Base-by-base conservation (phyloP, 2,888 invertebrate species). In the Nyleta sp. region DNA sequence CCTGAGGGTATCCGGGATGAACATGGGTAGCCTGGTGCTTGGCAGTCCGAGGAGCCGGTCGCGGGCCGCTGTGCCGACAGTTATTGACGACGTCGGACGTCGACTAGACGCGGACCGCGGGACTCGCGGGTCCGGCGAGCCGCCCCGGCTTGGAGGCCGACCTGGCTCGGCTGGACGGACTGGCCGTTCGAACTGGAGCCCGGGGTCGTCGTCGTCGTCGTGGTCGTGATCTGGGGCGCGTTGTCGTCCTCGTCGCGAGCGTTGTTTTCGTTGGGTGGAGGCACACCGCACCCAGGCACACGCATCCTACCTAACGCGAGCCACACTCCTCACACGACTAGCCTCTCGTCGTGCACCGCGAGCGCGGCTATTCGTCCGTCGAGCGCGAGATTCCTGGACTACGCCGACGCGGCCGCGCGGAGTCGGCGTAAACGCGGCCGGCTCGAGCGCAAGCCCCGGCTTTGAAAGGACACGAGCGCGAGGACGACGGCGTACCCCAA, bases 1-100 rank as follows among this genome's bases (percentile, higher is more conserved):
- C 94, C 96, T 95, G 93, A 96, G 94, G 89, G 96, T 95, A 92
- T 96, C 96, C 93, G 96, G 96, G 94, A 96, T 96, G 94, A 96
- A 96, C 96, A 96, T 96, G 92, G 92, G 92, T 92, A 91, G 89
- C 87, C 88, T 11, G 91, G 90, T 91, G 86, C 85, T 17, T 59
- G 53, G 53, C 60, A 40, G 42, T 44, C 33, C 33, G 31, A 93
- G 96, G 96, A 93, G 96, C 96, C 94, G 96, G 96, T 91, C 1
- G 28, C 7, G 2, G 28, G 28, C 46, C 10, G 38, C 18, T 13
- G 38, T 8, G 52, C 28, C 35, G 38, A 40, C 33, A 60, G 17
- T 42, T 42, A 17, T 42, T 42, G 13, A 5, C 13, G 17, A 18
- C 44, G 42, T 53, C 38, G 35, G 52, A 15, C 52, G 40, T 35